Conservation (phyloP, 2,797 vertebrate species). For the Linurgus olivaceus region DNA sequence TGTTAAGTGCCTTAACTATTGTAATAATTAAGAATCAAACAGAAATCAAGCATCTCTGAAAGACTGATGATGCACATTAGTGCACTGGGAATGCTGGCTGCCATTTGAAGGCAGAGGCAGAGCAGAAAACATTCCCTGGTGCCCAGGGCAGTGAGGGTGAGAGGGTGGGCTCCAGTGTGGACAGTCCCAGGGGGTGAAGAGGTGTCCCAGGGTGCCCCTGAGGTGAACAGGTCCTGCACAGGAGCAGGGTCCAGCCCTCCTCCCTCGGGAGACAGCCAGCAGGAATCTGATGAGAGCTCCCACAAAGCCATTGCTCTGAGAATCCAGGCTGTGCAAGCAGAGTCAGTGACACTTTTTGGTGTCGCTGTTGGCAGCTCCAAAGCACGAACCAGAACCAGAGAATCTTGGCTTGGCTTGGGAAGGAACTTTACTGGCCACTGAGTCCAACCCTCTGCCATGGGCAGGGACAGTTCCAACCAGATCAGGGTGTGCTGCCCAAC, state of each 20-base stretch:
- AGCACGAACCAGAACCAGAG: background rate
- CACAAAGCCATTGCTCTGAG: fast-evolving
- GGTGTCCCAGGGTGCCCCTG: fast-evolving
- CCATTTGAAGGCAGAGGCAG: background rate
- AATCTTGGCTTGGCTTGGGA: background rate
- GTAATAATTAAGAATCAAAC: constrained; percentile 68
- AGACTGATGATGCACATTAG: constrained; percentile 30
- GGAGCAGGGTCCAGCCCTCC: background rate
- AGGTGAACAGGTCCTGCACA: fast-evolving
- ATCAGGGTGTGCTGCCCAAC: fast-evolving
- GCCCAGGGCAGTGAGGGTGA: background rate
- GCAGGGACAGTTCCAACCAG: background rate
- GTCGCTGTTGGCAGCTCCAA: background rate
- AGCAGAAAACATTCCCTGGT: background rate
- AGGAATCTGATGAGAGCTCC: background rate
- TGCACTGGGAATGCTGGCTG: background rate
- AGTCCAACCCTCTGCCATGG: fast-evolving
- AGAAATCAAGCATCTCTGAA: constrained; percentile 45
- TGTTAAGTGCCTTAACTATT: constrained; percentile 62
- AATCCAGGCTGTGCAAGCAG: background rate
- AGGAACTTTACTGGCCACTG: background rate
- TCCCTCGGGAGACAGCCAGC: background rate
- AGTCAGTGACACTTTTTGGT: fast-evolving
- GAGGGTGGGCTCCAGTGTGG: background rate
- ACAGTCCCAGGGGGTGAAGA: background rate